Conservation (phyloP, 2,888 invertebrate genomes). For the Eilema caniola region DNA sequence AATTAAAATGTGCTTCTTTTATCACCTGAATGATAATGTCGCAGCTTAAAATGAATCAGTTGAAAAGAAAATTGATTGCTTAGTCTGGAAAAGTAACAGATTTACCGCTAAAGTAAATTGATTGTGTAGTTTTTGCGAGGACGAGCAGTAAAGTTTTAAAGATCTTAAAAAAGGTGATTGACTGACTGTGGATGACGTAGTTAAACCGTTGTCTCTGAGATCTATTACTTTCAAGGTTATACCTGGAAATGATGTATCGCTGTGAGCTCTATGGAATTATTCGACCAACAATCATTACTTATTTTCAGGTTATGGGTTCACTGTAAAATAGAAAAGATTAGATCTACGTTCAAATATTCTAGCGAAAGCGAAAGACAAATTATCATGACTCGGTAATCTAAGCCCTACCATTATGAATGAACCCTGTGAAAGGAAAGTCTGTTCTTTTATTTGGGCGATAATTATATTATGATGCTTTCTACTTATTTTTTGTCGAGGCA, state of each 20-base stretch:
- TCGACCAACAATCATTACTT: too few species aligned
- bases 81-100: not conserved
- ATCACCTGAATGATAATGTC: constrained; percentile 15
- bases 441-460: too few species aligned
- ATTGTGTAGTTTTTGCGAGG: not conserved
- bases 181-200: not conserved
- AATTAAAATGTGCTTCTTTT: constrained; percentile 20
- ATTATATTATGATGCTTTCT: too few species aligned
- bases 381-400: too few species aligned
- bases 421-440: too few species aligned
- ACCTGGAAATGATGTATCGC: not conserved
- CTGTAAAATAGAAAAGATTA: too few species aligned
- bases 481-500: too few species aligned
- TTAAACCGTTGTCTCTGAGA: not conserved
- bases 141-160: not conserved
- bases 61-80: constrained; percentile 20
- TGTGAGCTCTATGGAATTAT: not conserved
- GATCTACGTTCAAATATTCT: too few species aligned
- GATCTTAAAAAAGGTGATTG: not conserved
- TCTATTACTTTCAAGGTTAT: not conserved
- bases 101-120: not conserved
- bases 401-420: too few species aligned
- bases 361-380: too few species aligned
- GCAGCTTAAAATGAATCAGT: constrained; percentile 10
- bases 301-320: too few species aligned